Evolutionary conservation across 2,888 invertebrate genomes (phyloP).

Genomic region (Andrena chrysosceles): DNA sequence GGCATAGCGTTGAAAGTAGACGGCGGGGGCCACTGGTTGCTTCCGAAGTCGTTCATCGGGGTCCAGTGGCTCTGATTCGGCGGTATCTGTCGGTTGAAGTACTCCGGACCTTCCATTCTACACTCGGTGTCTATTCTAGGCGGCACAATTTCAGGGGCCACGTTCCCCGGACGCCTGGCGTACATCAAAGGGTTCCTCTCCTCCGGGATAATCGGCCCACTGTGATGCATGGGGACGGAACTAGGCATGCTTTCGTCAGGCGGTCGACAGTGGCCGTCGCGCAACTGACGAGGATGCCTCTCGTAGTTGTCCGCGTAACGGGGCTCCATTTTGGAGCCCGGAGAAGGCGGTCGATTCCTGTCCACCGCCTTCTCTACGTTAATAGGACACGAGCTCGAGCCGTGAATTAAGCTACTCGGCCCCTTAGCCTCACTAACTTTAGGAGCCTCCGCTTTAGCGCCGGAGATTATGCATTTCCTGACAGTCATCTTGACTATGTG

Average conservation of each 20-base stretch:
- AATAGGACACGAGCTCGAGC: background rate
- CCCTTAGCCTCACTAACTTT: slow-evolving; percentile 53
- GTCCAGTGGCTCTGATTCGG: slow-evolving; percentile 56
- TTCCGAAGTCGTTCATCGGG: slow-evolving; percentile 51
- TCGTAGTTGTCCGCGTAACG: slow-evolving; percentile 80
- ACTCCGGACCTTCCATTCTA: slow-evolving; percentile 56
- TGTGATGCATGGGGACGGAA: slow-evolving; percentile 21
- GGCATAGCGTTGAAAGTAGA: slow-evolving; percentile 41
- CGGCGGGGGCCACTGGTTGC: slow-evolving; percentile 54
- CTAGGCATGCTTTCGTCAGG: slow-evolving; percentile 48
- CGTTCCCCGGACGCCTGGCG: slow-evolving; percentile 53
- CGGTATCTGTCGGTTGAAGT: slow-evolving; percentile 55
- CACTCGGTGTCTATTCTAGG: slow-evolving; percentile 59
- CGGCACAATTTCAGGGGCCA: slow-evolving; percentile 27
- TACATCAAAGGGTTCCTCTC: slow-evolving; percentile 58
- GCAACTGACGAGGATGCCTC: slow-evolving; percentile 72
- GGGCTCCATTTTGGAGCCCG: slow-evolving; percentile 63
- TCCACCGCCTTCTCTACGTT: slow-evolving; percentile 27
- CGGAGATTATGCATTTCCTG: slow-evolving; percentile 47
- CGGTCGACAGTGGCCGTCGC: slow-evolving; percentile 44
- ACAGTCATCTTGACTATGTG: slow-evolving; percentile 73
- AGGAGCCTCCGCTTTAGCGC: slow-evolving; percentile 23
- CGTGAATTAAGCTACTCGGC: slow-evolving; percentile 4
- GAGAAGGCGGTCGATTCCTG: slow-evolving; percentile 40
- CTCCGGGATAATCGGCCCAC: slow-evolving; percentile 12